Evolutionary conservation across 1,140 invertebrate species (phyloP), one percentile per base, ranked within the genome.

Genomic region (Nebria ingens): DNA sequence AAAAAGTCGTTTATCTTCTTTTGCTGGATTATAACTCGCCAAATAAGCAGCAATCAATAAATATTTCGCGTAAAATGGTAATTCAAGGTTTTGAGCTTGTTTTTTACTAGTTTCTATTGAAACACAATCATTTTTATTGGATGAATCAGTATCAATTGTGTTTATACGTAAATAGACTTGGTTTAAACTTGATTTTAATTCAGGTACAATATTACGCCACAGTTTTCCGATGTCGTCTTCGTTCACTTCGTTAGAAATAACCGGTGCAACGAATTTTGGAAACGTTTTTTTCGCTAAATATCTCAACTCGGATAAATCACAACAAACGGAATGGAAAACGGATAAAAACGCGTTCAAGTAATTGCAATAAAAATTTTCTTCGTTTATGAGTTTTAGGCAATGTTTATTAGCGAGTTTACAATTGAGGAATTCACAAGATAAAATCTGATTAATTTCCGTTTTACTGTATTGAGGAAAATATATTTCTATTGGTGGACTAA

Each of bases 1-100:
- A 66, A 91, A 93, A 2, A 91, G 68, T 53, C 85, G 75, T 65
- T 86, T 89, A 68, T 95, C 92, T 61, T 87, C 82, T 64, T 89
- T 91, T 0, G 84, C 77, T 0, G 89, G 87, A 72, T 94, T 94
- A 63, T 94, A 90, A 19, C 91, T 95, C 0, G 92, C 92, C 55
- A 96, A 72, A 69, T 91, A 95, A 4, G 90, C 85, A 19, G 92
- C 89, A 21, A 95, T 89, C 2, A 96, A 71, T 25, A 96, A 74
- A 69, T 82, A 93, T 69, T 94, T 94, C 0, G 86, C 86, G 71
- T 91, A 94, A 65, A 83, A 92, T 0, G 91, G 92, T 2, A 96
- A 71, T 67, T 95, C 91, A 51, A 92, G 79, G 56, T 79, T 83
- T 56, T 86, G 77, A 2, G 79, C 79, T 61, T 81, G 71, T 53